These are phyloP conservation scores for Pelusios castaneus DNA, from an alignment of 2,113 vertebrate genomes.

Conservation along the genomic window DNA sequence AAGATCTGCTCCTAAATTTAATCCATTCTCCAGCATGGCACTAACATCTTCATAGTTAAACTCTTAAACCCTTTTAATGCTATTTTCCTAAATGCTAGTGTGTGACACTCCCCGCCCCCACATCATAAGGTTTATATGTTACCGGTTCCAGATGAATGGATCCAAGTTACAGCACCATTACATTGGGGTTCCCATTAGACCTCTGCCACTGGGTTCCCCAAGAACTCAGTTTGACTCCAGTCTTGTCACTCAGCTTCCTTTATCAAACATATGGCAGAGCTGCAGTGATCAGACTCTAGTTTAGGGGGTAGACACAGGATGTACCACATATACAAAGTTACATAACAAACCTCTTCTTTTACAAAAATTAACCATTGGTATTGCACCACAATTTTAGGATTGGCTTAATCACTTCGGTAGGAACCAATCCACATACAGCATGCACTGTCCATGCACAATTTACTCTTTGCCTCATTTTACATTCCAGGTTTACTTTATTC, in stretches of 20 bases:
- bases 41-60: background rate
- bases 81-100: background rate
- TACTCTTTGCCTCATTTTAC: background rate
- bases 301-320: background rate
- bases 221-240: background rate
- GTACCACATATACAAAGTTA: background rate
- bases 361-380: background rate
- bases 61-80: background rate
- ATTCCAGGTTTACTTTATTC: background rate
- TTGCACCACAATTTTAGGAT: background rate
- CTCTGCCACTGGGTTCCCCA: background rate
- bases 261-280: background rate
- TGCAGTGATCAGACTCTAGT: background rate
- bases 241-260: background rate
- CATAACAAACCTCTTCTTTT: background rate
- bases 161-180: background rate
- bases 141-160: background rate
- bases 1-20: background rate
- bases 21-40: background rate
- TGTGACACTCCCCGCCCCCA: background rate
- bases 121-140: background rate
- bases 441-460: background rate
- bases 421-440: background rate
- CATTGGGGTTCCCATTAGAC: background rate
- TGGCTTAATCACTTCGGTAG: background rate